These are phyloP conservation scores for Brachionus plicatilis DNA, from an alignment of 1,140 invertebrate species.

Conservation along the genomic window DNA sequence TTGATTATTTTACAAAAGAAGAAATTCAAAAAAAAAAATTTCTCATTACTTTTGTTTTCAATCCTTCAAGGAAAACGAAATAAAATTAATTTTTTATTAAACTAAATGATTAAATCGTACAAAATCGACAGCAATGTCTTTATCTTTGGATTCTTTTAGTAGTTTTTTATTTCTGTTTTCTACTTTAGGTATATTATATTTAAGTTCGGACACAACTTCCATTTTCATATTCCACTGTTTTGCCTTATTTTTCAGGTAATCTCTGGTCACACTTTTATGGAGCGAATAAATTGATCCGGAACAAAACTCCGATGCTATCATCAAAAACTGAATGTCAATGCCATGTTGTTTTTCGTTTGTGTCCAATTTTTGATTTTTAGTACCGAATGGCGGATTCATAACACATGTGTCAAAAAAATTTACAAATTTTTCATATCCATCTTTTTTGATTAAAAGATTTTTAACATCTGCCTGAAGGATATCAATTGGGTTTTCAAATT, in stretches of 20 bases:
- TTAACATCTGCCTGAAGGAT: conserved; percentile 59
- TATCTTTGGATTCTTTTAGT: not conserved
- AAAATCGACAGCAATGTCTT: conserved; percentile 25
- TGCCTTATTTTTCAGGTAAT: conserved; percentile 2
- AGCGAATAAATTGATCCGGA: not conserved
- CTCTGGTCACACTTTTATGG: conserved; percentile 37
- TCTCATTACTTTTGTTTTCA: no score
- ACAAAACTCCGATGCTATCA: not conserved
- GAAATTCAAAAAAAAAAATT: no score
- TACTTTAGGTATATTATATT: conserved; percentile 34
- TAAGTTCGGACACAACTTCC: not conserved
- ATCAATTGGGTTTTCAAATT: conserved; percentile 65
- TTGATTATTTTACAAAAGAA: no score
- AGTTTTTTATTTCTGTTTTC: conserved; percentile 20
- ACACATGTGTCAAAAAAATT: conserved; percentile 77
- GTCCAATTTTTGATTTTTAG: conserved; percentile 62
- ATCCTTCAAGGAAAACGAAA: no score
- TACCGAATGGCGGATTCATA: conserved; percentile 98
- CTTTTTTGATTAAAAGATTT: not conserved
- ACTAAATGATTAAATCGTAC: not conserved
- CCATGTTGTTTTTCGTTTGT: not conserved
- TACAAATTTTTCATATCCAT: conserved; percentile 37
- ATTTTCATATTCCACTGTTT: conserved; percentile 30
- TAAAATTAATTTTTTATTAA: not conserved
- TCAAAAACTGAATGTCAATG: conserved; percentile 39